phyloP scores from a whole-genome alignment of 2,113 vertebrate species.

The Tragelaphus buxtoni region DNA sequence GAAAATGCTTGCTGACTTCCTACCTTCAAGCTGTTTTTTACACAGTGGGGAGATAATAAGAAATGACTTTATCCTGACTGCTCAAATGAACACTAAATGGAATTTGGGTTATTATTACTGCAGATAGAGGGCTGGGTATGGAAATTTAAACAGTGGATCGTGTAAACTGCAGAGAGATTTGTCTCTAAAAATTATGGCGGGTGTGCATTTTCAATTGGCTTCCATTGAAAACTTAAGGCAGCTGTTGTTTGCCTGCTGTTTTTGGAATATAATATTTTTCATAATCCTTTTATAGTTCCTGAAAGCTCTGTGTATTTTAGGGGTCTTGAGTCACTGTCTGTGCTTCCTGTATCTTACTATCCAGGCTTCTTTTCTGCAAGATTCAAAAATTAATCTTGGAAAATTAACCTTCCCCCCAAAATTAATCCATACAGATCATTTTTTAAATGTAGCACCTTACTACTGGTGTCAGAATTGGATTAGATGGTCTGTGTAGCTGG shows the following conservation, averaged over 20 bases:
- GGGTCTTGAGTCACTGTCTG: not conserved
- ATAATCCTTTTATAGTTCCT: constrained; percentile 77
- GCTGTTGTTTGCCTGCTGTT: constrained; percentile 78
- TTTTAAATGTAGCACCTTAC: not conserved
- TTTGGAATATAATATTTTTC: constrained; percentile 75
- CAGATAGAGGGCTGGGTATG: constrained; percentile 75
- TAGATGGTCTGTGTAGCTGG: not conserved
- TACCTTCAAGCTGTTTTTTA: constrained; percentile 92
- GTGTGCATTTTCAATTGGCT: constrained; percentile 69
- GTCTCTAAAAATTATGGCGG: constrained; percentile 74
- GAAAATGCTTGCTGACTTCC: constrained; percentile 92
- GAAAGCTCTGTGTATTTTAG: constrained; percentile 60
- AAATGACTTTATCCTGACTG: constrained; percentile 98
- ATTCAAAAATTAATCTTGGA: not conserved
- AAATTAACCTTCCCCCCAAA: not conserved
- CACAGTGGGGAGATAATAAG: constrained; percentile 98
- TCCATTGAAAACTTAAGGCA: constrained; percentile 70
- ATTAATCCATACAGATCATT: not conserved
- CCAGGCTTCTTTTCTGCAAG: not conserved
- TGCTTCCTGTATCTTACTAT: not conserved
- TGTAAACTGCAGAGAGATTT: constrained; percentile 77
- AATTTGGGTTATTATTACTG: constrained; percentile 87
- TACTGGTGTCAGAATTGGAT: not conserved
- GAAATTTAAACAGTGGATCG: constrained; percentile 80
- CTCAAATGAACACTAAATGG: constrained; percentile 97